Base-by-base conservation (phyloP, 1,140 invertebrate genomes). In the Hylyphantes graminicola region DNA sequence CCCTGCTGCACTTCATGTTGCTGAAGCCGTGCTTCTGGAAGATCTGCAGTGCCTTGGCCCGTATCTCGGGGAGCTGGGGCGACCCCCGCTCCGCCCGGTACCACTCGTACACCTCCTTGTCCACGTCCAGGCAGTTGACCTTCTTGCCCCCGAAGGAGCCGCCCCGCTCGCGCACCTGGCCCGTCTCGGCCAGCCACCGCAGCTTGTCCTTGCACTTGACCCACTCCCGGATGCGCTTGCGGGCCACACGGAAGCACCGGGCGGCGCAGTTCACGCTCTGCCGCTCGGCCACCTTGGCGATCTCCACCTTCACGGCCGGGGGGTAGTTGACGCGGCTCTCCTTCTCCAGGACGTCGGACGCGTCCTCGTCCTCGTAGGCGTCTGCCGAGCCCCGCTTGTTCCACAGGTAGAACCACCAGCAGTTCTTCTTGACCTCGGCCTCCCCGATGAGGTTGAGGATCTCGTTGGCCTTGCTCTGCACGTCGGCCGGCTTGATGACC, bases 401-500 rank as follows among this genome's bases (percentile, higher is more conserved):
- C 84, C 84, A 85, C 6, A 85, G 65, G 59, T 85, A 85, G 53
- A 85, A 85, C 84, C 84, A 85, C 75, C 76, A 79, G 48, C 75
- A 85, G 51, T 78, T 85, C 59, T 79, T 85, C 50, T 85, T 79
- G 7, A 85, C 84, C 74, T 85, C 84, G 13, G 75, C 76, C 61
- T 85, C 84, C 19, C 84, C 84, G 54, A 85, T 79, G 50, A 79
- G 64, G 61, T 74, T 79, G 11, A 85, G 51, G 57, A 85, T 85
- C 35, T 85, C 84, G 65, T 67, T 85, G 2, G 76, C 84, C 51
- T 85, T 85, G 15, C 59, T 74, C 50, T 79, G 75, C 15, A 85
- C 84, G 61, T 85, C 84, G 7, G 73, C 59, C 15, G 75, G 84
- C 7, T 79, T 85, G 15, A 85, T 85, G n/a, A 73, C 53, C 15